These are phyloP conservation scores for Eugnorisma glareosa DNA, from an alignment of 2,888 invertebrate species.

Conservation along the genomic window DNA sequence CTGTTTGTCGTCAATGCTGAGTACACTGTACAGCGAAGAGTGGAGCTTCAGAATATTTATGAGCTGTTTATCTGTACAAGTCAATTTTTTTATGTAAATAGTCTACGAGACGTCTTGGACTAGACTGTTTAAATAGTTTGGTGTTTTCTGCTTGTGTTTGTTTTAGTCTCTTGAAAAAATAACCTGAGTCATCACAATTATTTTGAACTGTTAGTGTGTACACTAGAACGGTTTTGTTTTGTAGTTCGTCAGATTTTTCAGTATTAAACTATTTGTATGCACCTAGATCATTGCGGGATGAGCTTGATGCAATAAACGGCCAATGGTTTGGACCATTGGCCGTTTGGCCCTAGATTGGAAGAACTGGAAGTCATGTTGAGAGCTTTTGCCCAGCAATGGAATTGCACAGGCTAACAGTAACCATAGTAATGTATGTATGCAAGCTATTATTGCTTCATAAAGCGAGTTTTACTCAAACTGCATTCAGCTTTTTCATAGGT, in stretches of 20 bases:
- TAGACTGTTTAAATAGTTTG: slow-evolving; percentile 24
- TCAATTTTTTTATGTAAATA: slow-evolving; percentile 52
- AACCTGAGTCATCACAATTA: background rate
- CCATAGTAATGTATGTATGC: background rate
- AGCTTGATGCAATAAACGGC: background rate
- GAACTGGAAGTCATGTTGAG: background rate
- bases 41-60: slow-evolving; percentile 56
- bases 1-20: slow-evolving; percentile 46
- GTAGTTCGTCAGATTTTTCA: background rate
- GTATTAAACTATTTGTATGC: background rate
- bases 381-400: background rate
- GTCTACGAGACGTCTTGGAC: slow-evolving; percentile 9
- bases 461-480: background rate
- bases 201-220: background rate
- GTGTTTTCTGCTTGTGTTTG: slow-evolving; percentile 21
- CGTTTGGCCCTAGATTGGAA: background rate
- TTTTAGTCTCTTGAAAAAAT: background rate
- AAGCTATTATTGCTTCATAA: no score
- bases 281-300: background rate
- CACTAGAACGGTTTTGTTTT: background rate
- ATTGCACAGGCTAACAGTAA: background rate
- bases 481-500: background rate
- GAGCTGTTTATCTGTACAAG: slow-evolving; percentile 44
- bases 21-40: slow-evolving; percentile 30
- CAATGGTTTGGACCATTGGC: no score